Evolutionary conservation across 2,888 invertebrate genomes (phyloP).

Genomic region (Stegophylla sp.): DNA sequence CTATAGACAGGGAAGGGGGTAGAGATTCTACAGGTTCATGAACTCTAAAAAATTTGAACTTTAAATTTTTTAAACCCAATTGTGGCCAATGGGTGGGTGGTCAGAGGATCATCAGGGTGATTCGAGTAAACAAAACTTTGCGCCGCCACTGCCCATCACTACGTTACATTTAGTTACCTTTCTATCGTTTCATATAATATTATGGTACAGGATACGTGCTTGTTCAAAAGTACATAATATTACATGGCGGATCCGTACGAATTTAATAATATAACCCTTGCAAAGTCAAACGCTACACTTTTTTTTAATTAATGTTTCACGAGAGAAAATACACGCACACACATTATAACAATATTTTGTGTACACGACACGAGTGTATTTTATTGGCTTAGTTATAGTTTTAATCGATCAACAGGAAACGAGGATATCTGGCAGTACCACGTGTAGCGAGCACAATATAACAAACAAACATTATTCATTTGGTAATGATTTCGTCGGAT

Average conservation of each 20-base stretch:
- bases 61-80: too few species aligned
- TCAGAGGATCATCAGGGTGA: too few species aligned
- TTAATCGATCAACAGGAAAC: background rate
- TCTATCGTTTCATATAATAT: too few species aligned
- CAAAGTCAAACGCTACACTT: background rate
- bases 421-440: background rate
- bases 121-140: too few species aligned
- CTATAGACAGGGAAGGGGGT: too few species aligned
- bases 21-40: too few species aligned
- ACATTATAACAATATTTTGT: background rate
- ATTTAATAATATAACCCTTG: background rate
- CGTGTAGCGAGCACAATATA: background rate
- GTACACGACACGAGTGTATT: background rate
- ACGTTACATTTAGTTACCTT: too few species aligned
- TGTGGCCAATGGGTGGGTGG: too few species aligned
- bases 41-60: too few species aligned
- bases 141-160: too few species aligned
- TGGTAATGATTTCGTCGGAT: background rate
- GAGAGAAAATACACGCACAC: background rate
- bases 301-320: background rate
- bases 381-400: background rate
- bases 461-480: background rate
- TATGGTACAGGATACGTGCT: background rate
- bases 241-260: background rate
- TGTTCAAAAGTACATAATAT: background rate